Evolutionary conservation across 2,113 vertebrate species (phyloP).

Genomic region (Chaetodon auriga): DNA sequence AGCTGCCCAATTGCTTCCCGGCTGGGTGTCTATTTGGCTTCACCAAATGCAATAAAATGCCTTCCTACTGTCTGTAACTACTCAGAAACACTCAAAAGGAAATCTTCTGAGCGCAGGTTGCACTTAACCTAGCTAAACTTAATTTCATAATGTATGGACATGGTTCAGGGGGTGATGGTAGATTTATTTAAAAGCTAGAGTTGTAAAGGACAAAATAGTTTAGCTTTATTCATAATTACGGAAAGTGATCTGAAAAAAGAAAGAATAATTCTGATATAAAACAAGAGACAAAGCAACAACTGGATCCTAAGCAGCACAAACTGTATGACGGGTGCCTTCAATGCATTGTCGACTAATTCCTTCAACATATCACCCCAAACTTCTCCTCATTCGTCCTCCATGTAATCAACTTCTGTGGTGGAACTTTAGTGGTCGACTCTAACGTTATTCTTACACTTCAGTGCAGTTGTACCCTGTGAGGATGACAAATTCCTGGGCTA

Average conservation of each 20-base stretch:
- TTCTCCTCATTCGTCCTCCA: conserved; percentile 46
- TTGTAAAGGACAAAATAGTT: conserved; percentile 67
- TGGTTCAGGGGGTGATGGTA: conserved; percentile 83
- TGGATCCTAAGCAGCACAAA: conserved; percentile 29
- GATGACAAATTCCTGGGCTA: conserved; percentile 68
- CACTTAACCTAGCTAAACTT: conserved; percentile 62
- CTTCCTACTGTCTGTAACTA: conserved; percentile 77
- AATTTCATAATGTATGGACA: conserved; percentile 73
- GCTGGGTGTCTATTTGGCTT: conserved; percentile 82
- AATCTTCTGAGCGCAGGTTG: conserved; percentile 54
- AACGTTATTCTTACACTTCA: conserved; percentile 60
- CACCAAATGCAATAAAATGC: conserved; percentile 77
- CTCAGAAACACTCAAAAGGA: conserved; percentile 67
- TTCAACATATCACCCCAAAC: conserved; percentile 54
- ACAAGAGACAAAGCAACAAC: conserved; percentile 14
- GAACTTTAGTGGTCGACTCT: conserved; percentile 63
- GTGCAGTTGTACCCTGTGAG: conserved; percentile 59
- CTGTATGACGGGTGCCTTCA: conserved; percentile 25
- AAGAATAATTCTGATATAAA: conserved; percentile 5
- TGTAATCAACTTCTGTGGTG: conserved; percentile 68
- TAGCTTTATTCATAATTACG: conserved; percentile 31
- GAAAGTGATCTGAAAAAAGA: conserved; percentile 23
- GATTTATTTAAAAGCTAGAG: conserved; percentile 66
- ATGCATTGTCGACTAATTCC: conserved; percentile 38
- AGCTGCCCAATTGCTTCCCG: conserved; percentile 83